phyloP scores from a whole-genome alignment of 2,113 vertebrate genomes.

The Oxyruncus cristatus region DNA sequence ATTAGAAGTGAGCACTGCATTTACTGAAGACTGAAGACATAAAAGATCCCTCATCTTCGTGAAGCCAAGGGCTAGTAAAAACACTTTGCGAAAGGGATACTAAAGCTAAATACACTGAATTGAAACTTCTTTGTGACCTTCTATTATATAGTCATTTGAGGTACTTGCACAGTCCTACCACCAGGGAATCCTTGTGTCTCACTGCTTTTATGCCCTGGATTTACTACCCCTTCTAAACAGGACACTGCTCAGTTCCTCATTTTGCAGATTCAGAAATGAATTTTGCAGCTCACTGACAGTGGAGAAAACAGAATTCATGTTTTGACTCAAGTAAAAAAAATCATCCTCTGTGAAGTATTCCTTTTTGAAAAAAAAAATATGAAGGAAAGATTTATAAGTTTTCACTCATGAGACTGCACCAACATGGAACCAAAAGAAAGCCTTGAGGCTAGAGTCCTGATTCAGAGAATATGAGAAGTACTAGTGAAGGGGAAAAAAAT shows the following conservation, averaged over 20 bases:
- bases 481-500: not conserved
- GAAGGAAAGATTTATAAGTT: not conserved
- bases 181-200: not conserved
- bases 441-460: not conserved
- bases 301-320: not conserved
- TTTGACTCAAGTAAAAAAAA: not conserved
- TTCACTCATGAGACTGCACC: not conserved
- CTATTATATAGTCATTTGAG: not conserved
- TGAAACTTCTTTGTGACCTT: not conserved
- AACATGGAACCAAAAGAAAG: not conserved
- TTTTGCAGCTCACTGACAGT: not conserved
- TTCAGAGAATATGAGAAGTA: constrained; percentile 11
- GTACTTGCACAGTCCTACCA: not conserved
- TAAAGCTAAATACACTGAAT: not conserved
- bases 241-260: not conserved
- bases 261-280: not conserved
- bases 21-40: not conserved
- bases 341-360: not conserved
- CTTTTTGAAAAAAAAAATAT: not conserved
- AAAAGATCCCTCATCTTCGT: not conserved
- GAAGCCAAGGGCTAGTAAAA: not conserved
- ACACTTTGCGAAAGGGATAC: not conserved
- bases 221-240: not conserved
- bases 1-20: not conserved
- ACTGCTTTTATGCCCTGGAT: not conserved